These are phyloP conservation scores for Sphaerodactylus townsendi DNA, from an alignment of 2,113 vertebrate species.

Conservation along the genomic window DNA sequence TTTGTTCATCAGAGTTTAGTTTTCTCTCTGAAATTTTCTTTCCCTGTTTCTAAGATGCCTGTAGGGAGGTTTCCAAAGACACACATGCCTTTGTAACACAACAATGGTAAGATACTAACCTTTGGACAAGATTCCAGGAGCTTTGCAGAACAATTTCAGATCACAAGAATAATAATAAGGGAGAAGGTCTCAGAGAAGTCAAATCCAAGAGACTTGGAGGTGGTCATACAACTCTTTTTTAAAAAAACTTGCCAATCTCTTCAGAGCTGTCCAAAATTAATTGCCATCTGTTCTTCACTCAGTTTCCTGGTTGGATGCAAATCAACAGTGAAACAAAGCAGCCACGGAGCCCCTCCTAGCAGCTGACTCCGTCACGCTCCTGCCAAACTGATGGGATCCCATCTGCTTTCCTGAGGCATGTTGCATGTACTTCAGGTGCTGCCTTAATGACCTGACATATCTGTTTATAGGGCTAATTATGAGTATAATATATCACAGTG, in stretches of 20 bases:
- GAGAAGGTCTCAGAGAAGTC: not conserved
- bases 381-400: constrained; percentile 30
- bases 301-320: constrained; percentile 45
- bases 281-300: constrained; percentile 56
- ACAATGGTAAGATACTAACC: not conserved
- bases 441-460: constrained; percentile 62
- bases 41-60: not conserved
- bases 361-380: constrained; percentile 35
- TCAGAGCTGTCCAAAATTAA: constrained; percentile 60
- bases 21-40: not conserved
- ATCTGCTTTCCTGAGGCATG: constrained; percentile 59
- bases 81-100: not conserved
- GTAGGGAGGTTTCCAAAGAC: not conserved
- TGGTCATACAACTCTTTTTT: constrained; percentile 16
- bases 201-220: not conserved
- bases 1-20: not conserved
- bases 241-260: constrained; percentile 44
- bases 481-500: constrained; percentile 32
- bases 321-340: constrained; percentile 24
- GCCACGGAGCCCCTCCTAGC: constrained; percentile 30
- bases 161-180: not conserved
- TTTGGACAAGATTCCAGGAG: not conserved
- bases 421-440: constrained; percentile 55
- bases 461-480: constrained; percentile 58
- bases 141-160: not conserved